Conservation (phyloP, 2,888 invertebrate genomes). For the Branchipolynoe longqiensis region DNA sequence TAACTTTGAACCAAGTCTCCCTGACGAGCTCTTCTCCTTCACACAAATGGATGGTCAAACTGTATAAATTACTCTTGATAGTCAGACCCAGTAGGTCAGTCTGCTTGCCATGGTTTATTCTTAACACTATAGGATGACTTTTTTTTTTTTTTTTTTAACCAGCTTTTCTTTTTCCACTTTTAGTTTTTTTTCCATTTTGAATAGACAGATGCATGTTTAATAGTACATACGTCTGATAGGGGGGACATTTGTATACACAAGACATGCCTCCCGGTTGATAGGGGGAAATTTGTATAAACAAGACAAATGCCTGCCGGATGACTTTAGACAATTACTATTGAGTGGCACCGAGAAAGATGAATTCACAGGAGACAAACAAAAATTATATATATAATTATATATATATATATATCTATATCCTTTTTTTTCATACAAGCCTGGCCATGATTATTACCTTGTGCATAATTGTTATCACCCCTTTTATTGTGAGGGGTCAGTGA, state of each 20-base stretch:
- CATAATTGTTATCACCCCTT: constrained; percentile 50
- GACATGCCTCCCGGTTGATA: constrained; percentile 32
- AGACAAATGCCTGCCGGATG: constrained; percentile 37
- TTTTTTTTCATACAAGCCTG: constrained; percentile 53
- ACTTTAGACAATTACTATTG: constrained; percentile 33
- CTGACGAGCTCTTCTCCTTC: constrained; percentile 38
- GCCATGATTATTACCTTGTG: constrained; percentile 45
- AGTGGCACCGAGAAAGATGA: constrained; percentile 10
- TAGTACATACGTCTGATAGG: too few relatives aligned
- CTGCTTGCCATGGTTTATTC: constrained; percentile 45
- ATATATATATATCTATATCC: constrained; percentile 18
- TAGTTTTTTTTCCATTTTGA: too few relatives aligned
- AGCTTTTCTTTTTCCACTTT: too few relatives aligned
- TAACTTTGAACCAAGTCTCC: constrained; percentile 30
- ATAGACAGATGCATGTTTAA: too few relatives aligned
- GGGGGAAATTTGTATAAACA: constrained; percentile 33
- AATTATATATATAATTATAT: constrained; percentile 36
- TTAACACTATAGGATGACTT: constrained; percentile 52
- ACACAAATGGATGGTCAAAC: constrained; percentile 41
- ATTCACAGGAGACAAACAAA: constrained; percentile 25
- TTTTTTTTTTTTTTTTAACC: constrained; percentile 27
- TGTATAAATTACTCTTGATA: constrained; percentile 42
- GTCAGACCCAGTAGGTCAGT: constrained; percentile 38
- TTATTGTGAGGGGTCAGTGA: constrained; percentile 48
- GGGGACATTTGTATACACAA: constrained; percentile 23